These are phyloP conservation scores for Neostethus bicornis DNA, from an alignment of 2,797 vertebrate genomes.

Conservation along the genomic window DNA sequence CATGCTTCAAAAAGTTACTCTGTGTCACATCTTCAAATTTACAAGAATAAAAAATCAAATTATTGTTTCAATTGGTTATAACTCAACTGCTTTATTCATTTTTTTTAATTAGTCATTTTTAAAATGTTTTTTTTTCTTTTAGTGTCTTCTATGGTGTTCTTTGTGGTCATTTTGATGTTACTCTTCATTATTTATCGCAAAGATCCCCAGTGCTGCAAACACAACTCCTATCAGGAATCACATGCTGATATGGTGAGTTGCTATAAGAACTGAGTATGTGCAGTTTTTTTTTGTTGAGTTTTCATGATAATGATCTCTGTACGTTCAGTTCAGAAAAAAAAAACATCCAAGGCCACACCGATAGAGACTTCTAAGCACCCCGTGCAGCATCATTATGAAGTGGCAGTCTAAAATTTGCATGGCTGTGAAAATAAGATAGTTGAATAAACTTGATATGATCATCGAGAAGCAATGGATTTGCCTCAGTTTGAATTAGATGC, in stretches of 20 bases:
- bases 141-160: slow-evolving; percentile 83
- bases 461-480: slow-evolving; percentile 53
- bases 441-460: slow-evolving; percentile 65
- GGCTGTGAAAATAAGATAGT: slow-evolving; percentile 33
- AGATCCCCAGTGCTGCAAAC: slow-evolving; percentile 83
- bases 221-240: slow-evolving; percentile 80
- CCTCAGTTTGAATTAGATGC: slow-evolving; percentile 44
- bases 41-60: no score
- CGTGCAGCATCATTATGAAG: slow-evolving; percentile 23
- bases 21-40: no score
- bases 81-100: background rate
- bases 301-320: slow-evolving; percentile 21
- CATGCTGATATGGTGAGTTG: slow-evolving; percentile 76
- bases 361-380: slow-evolving; percentile 16
- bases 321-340: slow-evolving; percentile 29
- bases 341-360: slow-evolving; percentile 15
- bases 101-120: background rate
- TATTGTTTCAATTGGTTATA: background rate
- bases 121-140: slow-evolving; percentile 21
- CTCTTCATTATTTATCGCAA: slow-evolving; percentile 83
- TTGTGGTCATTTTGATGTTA: slow-evolving; percentile 80
- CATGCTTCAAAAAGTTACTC: no score
- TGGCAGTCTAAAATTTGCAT: slow-evolving; percentile 65
- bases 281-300: slow-evolving; percentile 26
- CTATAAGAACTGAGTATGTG: background rate